Base-by-base conservation (phyloP, 2,113 vertebrate species). In the Sclerurus mexicanus region DNA sequence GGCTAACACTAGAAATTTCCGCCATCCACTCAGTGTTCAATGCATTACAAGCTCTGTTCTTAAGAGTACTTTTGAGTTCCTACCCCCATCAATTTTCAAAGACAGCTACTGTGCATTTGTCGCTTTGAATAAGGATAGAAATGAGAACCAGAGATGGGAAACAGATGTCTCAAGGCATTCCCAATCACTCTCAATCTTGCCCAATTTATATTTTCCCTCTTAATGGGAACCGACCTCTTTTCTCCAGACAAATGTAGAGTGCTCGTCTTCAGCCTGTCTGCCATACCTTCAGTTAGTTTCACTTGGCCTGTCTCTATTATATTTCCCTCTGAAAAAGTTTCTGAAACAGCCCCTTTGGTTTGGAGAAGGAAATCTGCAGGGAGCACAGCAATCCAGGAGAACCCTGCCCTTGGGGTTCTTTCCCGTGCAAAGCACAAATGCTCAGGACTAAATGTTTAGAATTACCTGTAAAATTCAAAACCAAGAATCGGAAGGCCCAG, bases 101-200 rank as follows among this genome's bases (percentile, higher is more conserved):
- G 93, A 86, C 95, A 90, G 95, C 90, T 93, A 97, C 94, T 91
- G 94, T 95, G 95, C 86, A 87, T 95, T 96, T 96, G 96, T 96
- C 67, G 4, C 92, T 97, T 97, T 96, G 92, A 96, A 95, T 97
- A 95, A 97, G 81, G 94, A 77, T 76, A 95, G 94, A 97, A 97
- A 97, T 94, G 89, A 95, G 79, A 97, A 91, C 85, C 90, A 96
- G 94, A 96, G 95, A 97, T 96, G 85, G 81, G 89, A 97, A 96
- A 93, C 96, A 97, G 96, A 97, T 97, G 97, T 96, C 94, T 88
- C 58, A 68, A 72, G 60, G 92, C 92, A 97, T 90, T 96, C 87
- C 87, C 72, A 95, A 81, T 93, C 83, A 86, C 75, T 92, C 89
- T 93, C 79, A 88, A 73, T 87, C 72, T 52, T 77, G 93, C 53